Evolutionary conservation across 2,888 invertebrate genomes (phyloP).

Genomic region (Drosophila ochracea): DNA sequence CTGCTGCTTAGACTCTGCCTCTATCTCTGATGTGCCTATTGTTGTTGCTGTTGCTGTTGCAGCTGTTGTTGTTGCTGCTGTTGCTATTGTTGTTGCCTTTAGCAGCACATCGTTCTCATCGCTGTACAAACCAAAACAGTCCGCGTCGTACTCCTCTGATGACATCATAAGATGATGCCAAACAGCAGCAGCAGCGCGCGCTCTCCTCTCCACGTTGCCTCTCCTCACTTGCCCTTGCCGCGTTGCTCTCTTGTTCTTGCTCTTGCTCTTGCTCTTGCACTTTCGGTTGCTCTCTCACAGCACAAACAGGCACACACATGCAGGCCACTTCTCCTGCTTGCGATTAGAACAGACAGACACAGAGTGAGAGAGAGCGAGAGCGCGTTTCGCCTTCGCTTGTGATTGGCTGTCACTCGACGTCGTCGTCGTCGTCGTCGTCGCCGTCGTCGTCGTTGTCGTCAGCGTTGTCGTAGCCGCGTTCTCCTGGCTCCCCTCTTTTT

Average conservation of each 20-base stretch:
- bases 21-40: conserved; percentile 48
- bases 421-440: conserved; percentile 25
- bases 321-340: conserved; percentile 55
- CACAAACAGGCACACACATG: conserved; percentile 47
- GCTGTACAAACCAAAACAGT: conserved; percentile 96
- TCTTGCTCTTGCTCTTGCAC: conserved; percentile 41
- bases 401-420: conserved; percentile 41
- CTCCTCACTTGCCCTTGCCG: conserved; percentile 13
- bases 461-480: conserved; percentile 18
- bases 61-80: conserved; percentile 71
- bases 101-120: conserved; percentile 93
- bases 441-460: conserved; percentile 17
- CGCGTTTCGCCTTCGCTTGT: conserved; percentile 52
- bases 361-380: conserved; percentile 14
- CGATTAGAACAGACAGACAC: conserved; percentile 22
- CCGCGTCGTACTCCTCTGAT: conserved; percentile 98
- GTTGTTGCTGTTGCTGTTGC: conserved; percentile 87
- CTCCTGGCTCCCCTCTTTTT: conserved; percentile 25
- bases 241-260: conserved; percentile 11
- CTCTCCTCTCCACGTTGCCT: conserved; percentile 67
- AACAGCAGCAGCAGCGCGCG: conserved; percentile 85
- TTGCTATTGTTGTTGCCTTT: conserved; percentile 91
- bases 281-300: conserved; percentile 49
- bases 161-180: conserved; percentile 95
- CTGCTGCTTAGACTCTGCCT: conserved; percentile 86